A percentile compares a stretch with the other conserved stretches of the same genome.
These are phyloP conservation scores for Myotis myotis DNA, from an alignment of 2,797 vertebrate genomes.

Conservation along the genomic window DNA sequence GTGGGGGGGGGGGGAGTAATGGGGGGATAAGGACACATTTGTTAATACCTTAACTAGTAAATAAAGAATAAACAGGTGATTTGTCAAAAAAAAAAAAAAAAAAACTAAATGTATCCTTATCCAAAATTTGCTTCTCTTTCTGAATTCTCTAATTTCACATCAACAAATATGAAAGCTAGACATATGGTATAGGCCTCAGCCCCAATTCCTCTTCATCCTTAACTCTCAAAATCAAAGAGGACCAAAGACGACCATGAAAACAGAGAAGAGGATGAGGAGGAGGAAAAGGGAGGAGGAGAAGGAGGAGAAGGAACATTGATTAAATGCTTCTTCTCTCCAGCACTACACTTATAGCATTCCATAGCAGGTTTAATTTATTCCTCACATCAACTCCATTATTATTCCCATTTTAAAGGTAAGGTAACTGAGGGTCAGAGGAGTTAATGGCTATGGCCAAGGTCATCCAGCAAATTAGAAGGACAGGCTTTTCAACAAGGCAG, in stretches of 20 bases:
- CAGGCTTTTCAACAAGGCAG: not conserved
- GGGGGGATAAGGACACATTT: too few relatives aligned
- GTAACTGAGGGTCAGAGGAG: not conserved
- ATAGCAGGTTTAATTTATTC: not conserved
- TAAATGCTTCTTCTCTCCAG: not conserved
- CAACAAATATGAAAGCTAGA: not conserved
- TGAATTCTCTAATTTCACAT: not conserved
- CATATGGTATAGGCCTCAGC: not conserved
- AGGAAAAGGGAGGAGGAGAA: not conserved
- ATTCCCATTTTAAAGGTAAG: not conserved
- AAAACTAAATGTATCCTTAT: not conserved
- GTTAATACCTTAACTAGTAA: too few relatives aligned
- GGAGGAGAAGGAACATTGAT: not conserved
- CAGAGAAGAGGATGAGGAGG: not conserved
- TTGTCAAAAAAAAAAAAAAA: too few relatives aligned
- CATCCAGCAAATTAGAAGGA: not conserved
- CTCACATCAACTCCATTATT: not conserved
- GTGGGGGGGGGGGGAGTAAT: too few relatives aligned
- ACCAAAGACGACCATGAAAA: not conserved
- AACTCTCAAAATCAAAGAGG: not conserved
- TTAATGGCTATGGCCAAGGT: not conserved
- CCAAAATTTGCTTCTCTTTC: not conserved
- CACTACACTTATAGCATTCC: not conserved
- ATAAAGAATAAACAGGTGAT: too few relatives aligned
- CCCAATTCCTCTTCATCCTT: not conserved